Evolutionary conservation across 1,140 invertebrate genomes (phyloP).

Genomic region (Hermatobates lingyangjiaoensis): DNA sequence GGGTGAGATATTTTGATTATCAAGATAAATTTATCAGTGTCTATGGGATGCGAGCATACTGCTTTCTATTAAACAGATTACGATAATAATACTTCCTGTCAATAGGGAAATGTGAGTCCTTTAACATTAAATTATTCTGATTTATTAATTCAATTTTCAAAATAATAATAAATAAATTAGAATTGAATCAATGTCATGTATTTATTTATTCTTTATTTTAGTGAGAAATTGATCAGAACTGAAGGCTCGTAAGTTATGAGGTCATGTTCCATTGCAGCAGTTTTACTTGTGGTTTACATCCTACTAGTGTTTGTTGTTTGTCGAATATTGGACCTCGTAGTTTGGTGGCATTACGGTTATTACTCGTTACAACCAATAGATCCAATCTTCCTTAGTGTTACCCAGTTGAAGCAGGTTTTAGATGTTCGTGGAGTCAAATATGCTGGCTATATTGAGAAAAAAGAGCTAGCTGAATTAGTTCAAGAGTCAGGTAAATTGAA

Average conservation of each 20-base stretch:
- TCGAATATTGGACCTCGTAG: constrained; percentile 17
- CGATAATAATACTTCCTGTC: too few species aligned
- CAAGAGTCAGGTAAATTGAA: constrained; percentile 26
- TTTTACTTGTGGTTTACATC: constrained; percentile 18
- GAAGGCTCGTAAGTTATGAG: constrained; percentile 8
- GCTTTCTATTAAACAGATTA: too few species aligned
- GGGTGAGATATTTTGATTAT: too few species aligned
- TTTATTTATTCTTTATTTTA: background rate
- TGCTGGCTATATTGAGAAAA: constrained; percentile 29
- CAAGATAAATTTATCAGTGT: too few species aligned
- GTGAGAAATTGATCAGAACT: too few species aligned
- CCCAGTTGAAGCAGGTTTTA: constrained; percentile 29
- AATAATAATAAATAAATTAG: background rate
- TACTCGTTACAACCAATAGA: constrained; percentile 22
- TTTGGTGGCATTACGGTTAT: constrained; percentile 19
- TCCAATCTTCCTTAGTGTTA: constrained; percentile 28
- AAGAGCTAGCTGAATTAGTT: constrained; percentile 28
- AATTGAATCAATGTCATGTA: background rate
- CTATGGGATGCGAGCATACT: too few species aligned
- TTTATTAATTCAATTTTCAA: too few species aligned
- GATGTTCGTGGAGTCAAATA: constrained; percentile 31
- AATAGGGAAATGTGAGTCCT: too few species aligned
- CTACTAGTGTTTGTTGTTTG: constrained; percentile 17
- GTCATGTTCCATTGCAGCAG: constrained; percentile 9
- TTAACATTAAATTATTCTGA: too few species aligned